Percentiles rank a stretch among this genome's conserved stretches.
phyloP scores from a whole-genome alignment of 2,113 vertebrate species.

The Aptenodytes forsteri region DNA sequence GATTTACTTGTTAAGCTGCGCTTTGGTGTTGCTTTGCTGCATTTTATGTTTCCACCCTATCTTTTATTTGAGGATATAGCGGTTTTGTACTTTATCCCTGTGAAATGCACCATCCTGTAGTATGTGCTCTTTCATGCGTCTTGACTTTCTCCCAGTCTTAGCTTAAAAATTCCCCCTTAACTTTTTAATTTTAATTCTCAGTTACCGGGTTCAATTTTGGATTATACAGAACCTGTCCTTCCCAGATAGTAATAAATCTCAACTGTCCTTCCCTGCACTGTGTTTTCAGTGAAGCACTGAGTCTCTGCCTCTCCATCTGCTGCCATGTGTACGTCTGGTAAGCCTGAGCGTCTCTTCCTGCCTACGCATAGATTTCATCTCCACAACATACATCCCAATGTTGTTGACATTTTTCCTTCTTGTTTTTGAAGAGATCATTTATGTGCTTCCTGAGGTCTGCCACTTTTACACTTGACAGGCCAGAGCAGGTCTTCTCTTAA shows the following conservation, averaged over 20 bases:
- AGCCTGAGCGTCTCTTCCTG: not conserved
- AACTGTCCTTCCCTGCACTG: not conserved
- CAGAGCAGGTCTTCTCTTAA: not conserved
- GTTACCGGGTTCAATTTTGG: not conserved
- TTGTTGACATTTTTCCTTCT: not conserved
- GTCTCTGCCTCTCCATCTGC: not conserved
- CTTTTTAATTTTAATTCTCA: not conserved
- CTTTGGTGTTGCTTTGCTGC: not conserved
- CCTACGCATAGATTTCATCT: not conserved
- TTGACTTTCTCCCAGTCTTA: not conserved
- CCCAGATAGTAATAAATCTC: not conserved
- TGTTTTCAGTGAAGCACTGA: not conserved
- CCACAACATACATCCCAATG: not conserved
- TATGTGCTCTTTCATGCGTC: rapidly evolving
- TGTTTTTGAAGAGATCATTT: not conserved
- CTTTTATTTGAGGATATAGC: not conserved
- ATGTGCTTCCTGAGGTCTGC: not conserved
- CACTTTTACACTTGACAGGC: not conserved
- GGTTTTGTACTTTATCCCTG: not conserved
- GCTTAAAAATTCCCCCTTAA: not conserved
- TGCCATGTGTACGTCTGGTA: not conserved
- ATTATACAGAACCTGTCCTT: not conserved
- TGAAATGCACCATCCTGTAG: not conserved
- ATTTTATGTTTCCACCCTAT: not conserved
- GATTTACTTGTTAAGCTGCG: not conserved